Evolutionary conservation across 2,888 invertebrate genomes (phyloP).

Genomic region (Selenia dentaria): DNA sequence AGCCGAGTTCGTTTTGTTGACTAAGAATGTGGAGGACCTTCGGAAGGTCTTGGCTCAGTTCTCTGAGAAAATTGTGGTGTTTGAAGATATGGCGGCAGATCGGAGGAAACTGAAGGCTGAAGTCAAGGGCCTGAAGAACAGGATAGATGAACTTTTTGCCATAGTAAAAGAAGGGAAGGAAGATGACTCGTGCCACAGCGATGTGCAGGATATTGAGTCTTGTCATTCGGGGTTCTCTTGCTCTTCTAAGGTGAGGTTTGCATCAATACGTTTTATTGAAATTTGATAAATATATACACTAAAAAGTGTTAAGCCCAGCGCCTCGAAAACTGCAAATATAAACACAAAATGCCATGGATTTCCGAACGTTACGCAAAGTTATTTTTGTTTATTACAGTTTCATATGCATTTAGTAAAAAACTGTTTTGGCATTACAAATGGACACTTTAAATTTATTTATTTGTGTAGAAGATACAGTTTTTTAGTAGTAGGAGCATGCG

Average conservation of each 20-base stretch:
- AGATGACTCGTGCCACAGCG: constrained; percentile 54
- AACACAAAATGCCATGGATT: too few relatives aligned
- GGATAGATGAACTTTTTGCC: constrained; percentile 65
- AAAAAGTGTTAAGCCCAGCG: too few relatives aligned
- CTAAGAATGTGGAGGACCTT: constrained; percentile 61
- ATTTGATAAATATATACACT: too few relatives aligned
- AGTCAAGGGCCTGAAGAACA: constrained; percentile 54
- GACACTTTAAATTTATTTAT: too few relatives aligned
- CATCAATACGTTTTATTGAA: too few relatives aligned
- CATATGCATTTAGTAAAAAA: too few relatives aligned
- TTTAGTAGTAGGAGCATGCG: too few relatives aligned
- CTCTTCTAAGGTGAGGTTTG: constrained; percentile 69
- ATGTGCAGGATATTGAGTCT: constrained; percentile 63
- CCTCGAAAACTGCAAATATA: too few relatives aligned
- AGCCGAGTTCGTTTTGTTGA: constrained; percentile 58
- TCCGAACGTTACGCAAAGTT: too few relatives aligned
- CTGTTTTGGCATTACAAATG: too few relatives aligned
- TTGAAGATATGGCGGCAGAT: constrained; percentile 58
- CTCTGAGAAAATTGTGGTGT: constrained; percentile 52
- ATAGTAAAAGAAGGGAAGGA: constrained; percentile 72
- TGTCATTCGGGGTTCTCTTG: constrained; percentile 69
- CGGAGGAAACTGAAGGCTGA: constrained; percentile 55
- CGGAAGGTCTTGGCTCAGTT: constrained; percentile 48
- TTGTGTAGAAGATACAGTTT: too few relatives aligned
- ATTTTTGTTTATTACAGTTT: too few relatives aligned